A percentile compares a stretch with the other conserved stretches of the same genome.
These are phyloP conservation scores for Lepus oiostolus DNA, from an alignment of 2,797 vertebrate species.

Conservation along the genomic window DNA sequence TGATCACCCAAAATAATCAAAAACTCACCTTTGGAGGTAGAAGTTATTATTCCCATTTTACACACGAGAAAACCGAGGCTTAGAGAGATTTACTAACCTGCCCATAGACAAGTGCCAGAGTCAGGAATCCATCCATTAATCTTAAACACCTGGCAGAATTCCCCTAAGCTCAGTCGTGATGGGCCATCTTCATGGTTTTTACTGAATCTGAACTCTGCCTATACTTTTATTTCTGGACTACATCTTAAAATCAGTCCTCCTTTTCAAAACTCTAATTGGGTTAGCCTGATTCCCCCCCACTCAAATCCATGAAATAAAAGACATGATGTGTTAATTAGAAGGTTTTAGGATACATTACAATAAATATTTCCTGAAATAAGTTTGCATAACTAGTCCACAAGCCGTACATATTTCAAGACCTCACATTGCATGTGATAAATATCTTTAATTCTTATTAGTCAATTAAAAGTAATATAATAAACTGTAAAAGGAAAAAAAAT, in stretches of 20 bases:
- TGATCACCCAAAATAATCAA: background rate
- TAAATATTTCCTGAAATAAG: background rate
- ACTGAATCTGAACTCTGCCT: background rate
- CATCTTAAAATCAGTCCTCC: background rate
- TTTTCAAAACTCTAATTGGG: background rate
- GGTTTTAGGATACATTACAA: background rate
- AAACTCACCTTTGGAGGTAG: background rate
- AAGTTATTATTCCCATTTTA: conserved; percentile 25
- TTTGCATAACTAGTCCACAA: no score
- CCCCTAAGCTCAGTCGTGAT: background rate
- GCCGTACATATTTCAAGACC: background rate
- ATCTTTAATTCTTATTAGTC: background rate
- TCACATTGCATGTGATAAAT: background rate
- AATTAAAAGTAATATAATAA: background rate
- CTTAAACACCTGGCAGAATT: background rate
- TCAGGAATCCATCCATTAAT: background rate
- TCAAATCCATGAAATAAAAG: conserved; percentile 35
- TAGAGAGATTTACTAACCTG: background rate
- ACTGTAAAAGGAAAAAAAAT: background rate
- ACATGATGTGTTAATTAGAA: background rate
- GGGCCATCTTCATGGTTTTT: background rate
- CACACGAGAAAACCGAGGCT: conserved; percentile 25
- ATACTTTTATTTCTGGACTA: background rate
- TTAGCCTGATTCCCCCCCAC: background rate
- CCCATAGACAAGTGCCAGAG: background rate